These are phyloP conservation scores for Cyrtonyx montezumae DNA, from an alignment of 2,113 vertebrate genomes.

Conservation along the genomic window DNA sequence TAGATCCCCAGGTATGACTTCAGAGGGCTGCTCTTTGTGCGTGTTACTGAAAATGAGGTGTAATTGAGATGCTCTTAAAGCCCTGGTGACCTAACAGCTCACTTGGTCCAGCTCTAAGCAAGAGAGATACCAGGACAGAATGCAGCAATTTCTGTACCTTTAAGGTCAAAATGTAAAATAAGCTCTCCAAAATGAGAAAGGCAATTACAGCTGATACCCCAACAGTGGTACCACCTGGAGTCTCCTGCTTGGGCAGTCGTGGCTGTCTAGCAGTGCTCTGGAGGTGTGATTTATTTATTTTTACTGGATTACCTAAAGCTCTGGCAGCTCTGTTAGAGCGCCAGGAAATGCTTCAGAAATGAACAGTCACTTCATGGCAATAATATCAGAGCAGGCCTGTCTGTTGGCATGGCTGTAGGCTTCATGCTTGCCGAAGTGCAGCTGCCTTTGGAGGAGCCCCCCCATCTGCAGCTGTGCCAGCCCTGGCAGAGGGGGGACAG, in stretches of 20 bases:
- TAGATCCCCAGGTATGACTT: background rate
- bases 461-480: background rate
- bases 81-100: background rate
- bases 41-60: accelerated
- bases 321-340: background rate
- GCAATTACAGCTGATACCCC: accelerated
- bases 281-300: background rate
- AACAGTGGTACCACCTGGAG: background rate
- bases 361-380: background rate
- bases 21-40: accelerated
- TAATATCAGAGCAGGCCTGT: background rate
- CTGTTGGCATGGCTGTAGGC: background rate
- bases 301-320: background rate
- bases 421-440: accelerated
- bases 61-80: background rate
- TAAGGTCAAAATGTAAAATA: background rate
- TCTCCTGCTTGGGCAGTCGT: accelerated
- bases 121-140: background rate
- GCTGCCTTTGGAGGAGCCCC: background rate
- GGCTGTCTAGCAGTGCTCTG: background rate
- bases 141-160: background rate
- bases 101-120: background rate
- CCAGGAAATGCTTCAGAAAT: background rate
- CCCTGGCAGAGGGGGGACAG: accelerated
- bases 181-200: background rate